Conservation (phyloP, 2,113 vertebrate genomes). For the Hippocampus guttulatus region DNA sequence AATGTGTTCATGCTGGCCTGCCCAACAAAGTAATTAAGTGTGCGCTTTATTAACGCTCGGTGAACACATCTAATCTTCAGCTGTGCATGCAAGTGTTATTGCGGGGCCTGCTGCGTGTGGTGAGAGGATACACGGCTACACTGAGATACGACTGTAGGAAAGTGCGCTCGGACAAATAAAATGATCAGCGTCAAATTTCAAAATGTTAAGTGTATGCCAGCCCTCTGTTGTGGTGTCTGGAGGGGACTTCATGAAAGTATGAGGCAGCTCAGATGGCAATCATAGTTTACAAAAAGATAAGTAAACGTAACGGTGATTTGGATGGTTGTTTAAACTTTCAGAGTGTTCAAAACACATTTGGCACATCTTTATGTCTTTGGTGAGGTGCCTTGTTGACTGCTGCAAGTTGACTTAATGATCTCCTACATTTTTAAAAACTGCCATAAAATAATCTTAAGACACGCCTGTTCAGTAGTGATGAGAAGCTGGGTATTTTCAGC, state of each 20-base stretch:
- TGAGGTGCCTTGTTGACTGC: conserved; percentile 1
- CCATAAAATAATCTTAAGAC: conserved; percentile 9
- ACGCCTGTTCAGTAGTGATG: neutral
- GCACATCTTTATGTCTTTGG: neutral
- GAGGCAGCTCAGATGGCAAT: conserved; percentile 4
- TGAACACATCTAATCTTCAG: conserved; percentile 61
- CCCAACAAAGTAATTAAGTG: conserved; percentile 66
- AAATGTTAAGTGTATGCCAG: conserved; percentile 8
- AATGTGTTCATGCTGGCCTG: conserved; percentile 63
- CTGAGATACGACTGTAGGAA: conserved; percentile 12
- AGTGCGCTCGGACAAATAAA: conserved; percentile 20
- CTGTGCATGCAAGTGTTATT: conserved; percentile 52
- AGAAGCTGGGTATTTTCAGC: neutral
- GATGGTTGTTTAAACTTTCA: conserved; percentile 1
- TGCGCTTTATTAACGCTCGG: conserved; percentile 63
- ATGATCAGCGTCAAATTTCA: conserved; percentile 17
- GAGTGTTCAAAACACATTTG: conserved; percentile 1
- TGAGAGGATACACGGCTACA: conserved; percentile 39
- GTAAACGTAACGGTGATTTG: neutral
- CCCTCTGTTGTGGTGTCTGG: conserved; percentile 2
- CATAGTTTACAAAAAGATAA: conserved; percentile 11
- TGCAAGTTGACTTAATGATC: conserved; percentile 11
- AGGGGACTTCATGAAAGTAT: conserved; percentile 27
- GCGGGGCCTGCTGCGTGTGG: conserved; percentile 49
- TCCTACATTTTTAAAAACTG: conserved; percentile 10